These are phyloP conservation scores for Hoplostethus atlanticus DNA, from an alignment of 2,797 vertebrate species.

Conservation along the genomic window DNA sequence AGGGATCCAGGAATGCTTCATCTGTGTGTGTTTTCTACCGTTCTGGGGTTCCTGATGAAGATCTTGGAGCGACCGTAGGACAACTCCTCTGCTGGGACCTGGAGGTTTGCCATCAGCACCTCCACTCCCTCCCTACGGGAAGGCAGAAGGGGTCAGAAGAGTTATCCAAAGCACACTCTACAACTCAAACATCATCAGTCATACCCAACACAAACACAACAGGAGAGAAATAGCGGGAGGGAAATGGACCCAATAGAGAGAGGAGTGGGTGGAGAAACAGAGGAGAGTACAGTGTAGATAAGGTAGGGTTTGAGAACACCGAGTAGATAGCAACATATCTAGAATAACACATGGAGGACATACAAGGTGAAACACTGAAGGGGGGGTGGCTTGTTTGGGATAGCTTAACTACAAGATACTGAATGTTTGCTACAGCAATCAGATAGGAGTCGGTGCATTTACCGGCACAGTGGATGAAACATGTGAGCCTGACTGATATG, in stretches of 20 bases:
- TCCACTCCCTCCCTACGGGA: constrained; percentile 92
- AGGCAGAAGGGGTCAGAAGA: constrained; percentile 47
- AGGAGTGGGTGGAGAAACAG: background rate
- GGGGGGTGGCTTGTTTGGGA: background rate
- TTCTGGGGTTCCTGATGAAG: constrained; percentile 99
- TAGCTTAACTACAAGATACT: constrained; percentile 36
- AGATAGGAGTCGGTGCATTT: constrained; percentile 62
- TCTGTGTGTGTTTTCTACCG: constrained; percentile 81
- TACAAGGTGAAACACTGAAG: background rate
- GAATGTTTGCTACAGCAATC: constrained; percentile 18
- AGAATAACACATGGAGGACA: constrained; percentile 13
- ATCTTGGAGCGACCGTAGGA: constrained; percentile 97
- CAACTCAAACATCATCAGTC: constrained; percentile 17
- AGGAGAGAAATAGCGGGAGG: background rate
- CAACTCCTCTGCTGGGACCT: constrained; percentile 91
- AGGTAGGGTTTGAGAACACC: background rate
- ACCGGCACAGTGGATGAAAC: constrained; percentile 43
- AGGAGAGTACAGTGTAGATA: background rate
- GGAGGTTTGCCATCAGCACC: constrained; percentile 90
- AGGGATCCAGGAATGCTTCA: background rate
- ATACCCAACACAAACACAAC: constrained; percentile 17
- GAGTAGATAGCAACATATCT: background rate
- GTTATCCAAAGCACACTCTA: constrained; percentile 25
- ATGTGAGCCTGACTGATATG: constrained; percentile 38
- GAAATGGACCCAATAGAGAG: background rate